Evolutionary conservation across 2,888 invertebrate genomes (phyloP), one percentile per base, ranked within the genome.

Genomic region (Adelognathus sp.): DNA sequence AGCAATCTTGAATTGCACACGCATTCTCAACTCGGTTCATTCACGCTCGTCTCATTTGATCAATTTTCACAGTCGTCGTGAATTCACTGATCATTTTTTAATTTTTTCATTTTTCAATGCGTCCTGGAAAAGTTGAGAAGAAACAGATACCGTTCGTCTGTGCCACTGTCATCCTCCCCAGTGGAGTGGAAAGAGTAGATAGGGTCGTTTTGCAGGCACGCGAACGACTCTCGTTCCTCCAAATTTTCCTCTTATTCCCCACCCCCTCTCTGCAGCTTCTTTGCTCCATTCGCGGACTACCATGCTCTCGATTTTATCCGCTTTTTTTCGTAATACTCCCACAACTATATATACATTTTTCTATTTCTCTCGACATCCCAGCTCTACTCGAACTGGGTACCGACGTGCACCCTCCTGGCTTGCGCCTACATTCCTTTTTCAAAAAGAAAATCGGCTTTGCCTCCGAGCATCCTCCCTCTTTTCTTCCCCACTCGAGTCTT

Each of bases 161-260:
- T 29, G 76, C 56, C 75, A 31, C 81, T 80, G 81, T 79, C 83
- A 87, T 84, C 82, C 82, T 76, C 77, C 76, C 81, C 69, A 85
- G 86, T 85, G 84, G 86, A 87, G 81, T 82, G 81, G 78, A 79
- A 76, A 74, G 82, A 85, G n/a, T n/a, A n/a, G 80, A 81, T 83
- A 85, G 84, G 85, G 81, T 52, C 69, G 60, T 27, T 80, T n/a
- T 60, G 60, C 64, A 74, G 60, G 63, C 73, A 80, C 41, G 58
- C 39, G 36, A 67, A 18, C 18, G 44, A 54, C 63, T 58, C 24
- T 7, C 29, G 24, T 52, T 52, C 36, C 69, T 54, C 46, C 58
- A 33, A 39, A 29, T 50, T 27, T 50, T 29, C 16, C 33, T 44
- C 54, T 33, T 27, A 21, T 61, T 67, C 4, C 14, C 24, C 52